These are phyloP conservation scores for Corythoichthys intestinalis DNA, from an alignment of 2,113 vertebrate genomes.

Conservation along the genomic window DNA sequence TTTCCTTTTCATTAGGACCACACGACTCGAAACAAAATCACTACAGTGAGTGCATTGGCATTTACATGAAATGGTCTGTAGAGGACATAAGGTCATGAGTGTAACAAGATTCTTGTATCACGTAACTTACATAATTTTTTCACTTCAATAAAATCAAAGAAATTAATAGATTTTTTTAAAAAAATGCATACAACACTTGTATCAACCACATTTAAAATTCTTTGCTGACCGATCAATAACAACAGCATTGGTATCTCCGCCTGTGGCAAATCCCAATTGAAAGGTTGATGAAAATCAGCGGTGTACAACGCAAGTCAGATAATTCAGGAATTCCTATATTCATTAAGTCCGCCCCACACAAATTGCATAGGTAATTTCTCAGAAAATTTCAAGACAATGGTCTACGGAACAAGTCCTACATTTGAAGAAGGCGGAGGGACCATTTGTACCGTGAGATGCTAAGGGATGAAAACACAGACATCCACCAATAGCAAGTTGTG, in stretches of 20 bases:
- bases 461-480: not conserved
- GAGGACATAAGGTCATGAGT: too few species aligned
- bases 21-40: conserved; percentile 2
- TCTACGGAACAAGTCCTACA: not conserved
- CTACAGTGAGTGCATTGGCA: not conserved
- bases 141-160: not conserved
- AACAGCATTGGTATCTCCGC: not conserved
- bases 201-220: not conserved
- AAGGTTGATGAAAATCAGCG: not conserved
- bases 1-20: conserved; percentile 24
- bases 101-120: not conserved
- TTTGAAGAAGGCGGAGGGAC: not conserved
- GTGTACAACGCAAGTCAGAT: not conserved
- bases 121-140: not conserved
- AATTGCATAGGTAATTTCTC: not conserved
- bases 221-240: not conserved
- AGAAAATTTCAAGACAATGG: not conserved
- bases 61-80: conserved; percentile 1
- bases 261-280: not conserved
- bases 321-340: not conserved
- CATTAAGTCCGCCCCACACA: not conserved
- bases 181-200: not conserved
- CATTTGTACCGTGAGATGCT: not conserved
- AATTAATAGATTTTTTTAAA: not conserved
- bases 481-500: conserved; percentile 15